Evolutionary conservation across 2,888 invertebrate genomes (phyloP), one percentile per base, ranked within the genome.

Genomic region (Stenichneumon culpator): DNA sequence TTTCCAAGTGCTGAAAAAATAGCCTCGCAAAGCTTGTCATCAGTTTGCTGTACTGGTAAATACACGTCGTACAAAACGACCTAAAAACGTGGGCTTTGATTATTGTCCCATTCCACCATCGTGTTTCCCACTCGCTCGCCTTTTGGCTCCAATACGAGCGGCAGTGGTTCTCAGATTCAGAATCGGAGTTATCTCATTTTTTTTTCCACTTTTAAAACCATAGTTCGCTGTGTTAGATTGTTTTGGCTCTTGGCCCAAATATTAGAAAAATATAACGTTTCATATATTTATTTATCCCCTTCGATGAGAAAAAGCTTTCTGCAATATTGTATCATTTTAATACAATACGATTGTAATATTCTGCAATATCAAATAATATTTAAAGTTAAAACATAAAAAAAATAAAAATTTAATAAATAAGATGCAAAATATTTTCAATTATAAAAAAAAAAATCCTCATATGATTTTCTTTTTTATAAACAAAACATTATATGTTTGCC

Each of bases 91-190:
- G 63, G 44, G 52, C 9, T 14, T 19, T 50, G 60, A 32, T 52
- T 77, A 19, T 65, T 22, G 36, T 36, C 19, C 16, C 39, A 22
- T n/a, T 82, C 63, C 52, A 25, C 79, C 54, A 54, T 36, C 54
- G 60, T 87, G 69, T 83, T 52, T 52, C 22, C 74, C 84, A 75
- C 82, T 81, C 79, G 74, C 84, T 89, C 87, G 69, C 77, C 87
- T 82, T 80, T 86, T 82, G 81, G 47, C 57, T 75, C 73, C 68
- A 54, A 69, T 57, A 54, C 65, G 39, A 19, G 65, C 73, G 11
- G 6, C 68, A 87, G 90, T 75, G 90, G 84, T 88, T 90, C 88
- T 90, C 84, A 88, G 16, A 47, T 16, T 16, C 44, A 16, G 4
- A 47, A 47, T 47, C 16, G 16, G 4, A 14, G 44, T 47, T 3